Percentiles rank a stretch among this genome's conserved stretches.
These are phyloP conservation scores for Octopus bimaculoides DNA, from an alignment of 1,140 invertebrate species.

Conservation along the genomic window DNA sequence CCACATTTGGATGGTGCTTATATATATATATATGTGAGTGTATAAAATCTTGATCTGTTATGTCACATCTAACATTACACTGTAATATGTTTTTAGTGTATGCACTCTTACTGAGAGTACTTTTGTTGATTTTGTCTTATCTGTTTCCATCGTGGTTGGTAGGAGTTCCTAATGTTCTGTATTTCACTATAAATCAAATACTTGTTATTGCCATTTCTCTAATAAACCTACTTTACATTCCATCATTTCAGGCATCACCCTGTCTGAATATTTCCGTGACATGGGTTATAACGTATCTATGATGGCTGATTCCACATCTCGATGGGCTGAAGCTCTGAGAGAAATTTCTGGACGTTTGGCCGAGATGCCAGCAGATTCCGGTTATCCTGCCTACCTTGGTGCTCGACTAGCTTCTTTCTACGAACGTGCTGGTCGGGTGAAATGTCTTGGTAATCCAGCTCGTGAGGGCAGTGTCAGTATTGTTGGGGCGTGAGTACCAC, in stretches of 20 bases:
- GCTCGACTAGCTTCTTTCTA: conserved; percentile 98
- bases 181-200: too few species aligned
- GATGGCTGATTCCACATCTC: conserved; percentile 99
- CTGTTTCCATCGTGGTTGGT: too few species aligned
- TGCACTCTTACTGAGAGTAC: too few species aligned
- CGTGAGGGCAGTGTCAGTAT: conserved; percentile 98
- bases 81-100: too few species aligned
- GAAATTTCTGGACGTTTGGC: conserved; percentile 99
- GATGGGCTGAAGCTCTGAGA: conserved; percentile 99
- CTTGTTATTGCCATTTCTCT: too few species aligned
- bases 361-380: conserved; percentile 98
- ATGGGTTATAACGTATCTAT: conserved; percentile 99
- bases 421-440: conserved; percentile 96
- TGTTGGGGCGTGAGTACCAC: conserved; percentile 78
- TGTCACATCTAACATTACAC: too few species aligned
- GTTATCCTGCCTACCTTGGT: conserved; percentile 98
- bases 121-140: too few species aligned
- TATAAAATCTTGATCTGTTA: too few species aligned
- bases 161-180: too few species aligned
- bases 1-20: too few species aligned
- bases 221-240: background rate
- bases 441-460: conserved; percentile 95
- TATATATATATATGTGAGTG: too few species aligned
- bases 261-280: conserved; percentile 97
- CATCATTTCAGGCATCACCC: conserved; percentile 77